A percentile compares a stretch with the other conserved stretches of the same genome.
Evolutionary conservation across 2,888 invertebrate species (phyloP).

Genomic region (Rotaria sp.): DNA sequence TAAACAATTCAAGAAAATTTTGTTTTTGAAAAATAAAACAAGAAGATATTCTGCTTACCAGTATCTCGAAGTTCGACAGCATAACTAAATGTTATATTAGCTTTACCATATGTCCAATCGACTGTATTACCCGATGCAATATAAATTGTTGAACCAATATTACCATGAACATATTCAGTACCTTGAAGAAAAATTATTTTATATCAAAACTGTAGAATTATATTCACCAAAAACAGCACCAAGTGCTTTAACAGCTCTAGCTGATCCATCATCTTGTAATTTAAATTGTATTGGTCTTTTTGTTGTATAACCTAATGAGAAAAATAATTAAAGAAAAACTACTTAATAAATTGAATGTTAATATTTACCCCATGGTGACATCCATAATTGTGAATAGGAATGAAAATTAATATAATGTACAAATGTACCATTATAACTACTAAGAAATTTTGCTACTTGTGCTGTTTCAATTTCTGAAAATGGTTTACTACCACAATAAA

Average conservation of each 20-base stretch:
- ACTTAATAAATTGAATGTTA: too few relatives aligned
- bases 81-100: slow-evolving; percentile 29
- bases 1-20: too few relatives aligned
- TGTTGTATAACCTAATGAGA: slow-evolving; percentile 12
- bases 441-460: not conserved
- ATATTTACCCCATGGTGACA: not conserved
- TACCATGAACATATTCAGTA: slow-evolving; percentile 33
- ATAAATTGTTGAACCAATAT: slow-evolving; percentile 37
- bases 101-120: slow-evolving; percentile 34
- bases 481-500: not conserved
- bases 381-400: not conserved
- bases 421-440: not conserved
- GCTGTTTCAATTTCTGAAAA: not conserved
- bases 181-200: not conserved
- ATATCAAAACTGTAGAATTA: too few relatives aligned
- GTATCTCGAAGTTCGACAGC: slow-evolving; percentile 36
- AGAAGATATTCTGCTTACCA: not conserved
- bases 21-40: too few relatives aligned
- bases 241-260: not conserved
- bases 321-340: too few relatives aligned
- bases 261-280: slow-evolving; percentile 30
- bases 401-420: slow-evolving; percentile 2
- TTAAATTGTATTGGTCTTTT: slow-evolving; percentile 31
- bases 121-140: slow-evolving; percentile 34
- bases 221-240: not conserved